phyloP scores from a whole-genome alignment of 2,113 vertebrate genomes.

The Myanophis thanlyinensis region DNA sequence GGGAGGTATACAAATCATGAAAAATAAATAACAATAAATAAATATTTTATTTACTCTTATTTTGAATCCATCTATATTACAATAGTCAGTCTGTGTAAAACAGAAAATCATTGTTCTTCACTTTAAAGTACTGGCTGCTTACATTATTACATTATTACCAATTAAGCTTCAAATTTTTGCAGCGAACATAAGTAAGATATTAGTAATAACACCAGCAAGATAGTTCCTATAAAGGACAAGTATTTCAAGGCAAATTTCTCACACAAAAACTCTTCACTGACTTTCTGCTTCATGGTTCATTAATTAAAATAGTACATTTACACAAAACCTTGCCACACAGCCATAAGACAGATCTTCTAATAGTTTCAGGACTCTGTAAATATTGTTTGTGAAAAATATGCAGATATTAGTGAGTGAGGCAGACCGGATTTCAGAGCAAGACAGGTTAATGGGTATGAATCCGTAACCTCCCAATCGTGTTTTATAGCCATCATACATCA shows the following conservation, averaged over 20 bases:
- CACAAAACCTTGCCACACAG: neutral
- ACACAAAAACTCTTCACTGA: constrained; percentile 13
- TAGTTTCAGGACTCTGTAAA: neutral
- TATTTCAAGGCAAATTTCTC: constrained; percentile 15
- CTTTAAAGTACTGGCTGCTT: neutral
- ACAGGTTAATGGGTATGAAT: neutral
- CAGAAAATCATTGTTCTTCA: neutral
- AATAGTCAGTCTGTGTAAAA: neutral
- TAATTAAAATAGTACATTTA: constrained; percentile 30
- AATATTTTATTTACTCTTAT: neutral
- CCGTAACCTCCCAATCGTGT: neutral
- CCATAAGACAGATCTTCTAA: neutral
- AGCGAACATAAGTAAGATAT: neutral
- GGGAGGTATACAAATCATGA: too few species aligned
- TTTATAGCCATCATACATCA: neutral
- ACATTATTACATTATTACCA: too few species aligned
- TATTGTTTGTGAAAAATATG: constrained; percentile 9
- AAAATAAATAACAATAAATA: too few species aligned
- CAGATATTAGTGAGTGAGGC: neutral
- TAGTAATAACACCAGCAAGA: neutral
- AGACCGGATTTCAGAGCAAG: neutral
- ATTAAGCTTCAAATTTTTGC: constrained; percentile 4
- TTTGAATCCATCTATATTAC: neutral
- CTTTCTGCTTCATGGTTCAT: constrained; percentile 28
- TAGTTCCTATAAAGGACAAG: constrained; percentile 5